Percentiles rank a stretch among this genome's conserved stretches.
These are phyloP conservation scores for Drosophila paramelanica DNA, from an alignment of 2,888 invertebrate genomes.

Conservation along the genomic window DNA sequence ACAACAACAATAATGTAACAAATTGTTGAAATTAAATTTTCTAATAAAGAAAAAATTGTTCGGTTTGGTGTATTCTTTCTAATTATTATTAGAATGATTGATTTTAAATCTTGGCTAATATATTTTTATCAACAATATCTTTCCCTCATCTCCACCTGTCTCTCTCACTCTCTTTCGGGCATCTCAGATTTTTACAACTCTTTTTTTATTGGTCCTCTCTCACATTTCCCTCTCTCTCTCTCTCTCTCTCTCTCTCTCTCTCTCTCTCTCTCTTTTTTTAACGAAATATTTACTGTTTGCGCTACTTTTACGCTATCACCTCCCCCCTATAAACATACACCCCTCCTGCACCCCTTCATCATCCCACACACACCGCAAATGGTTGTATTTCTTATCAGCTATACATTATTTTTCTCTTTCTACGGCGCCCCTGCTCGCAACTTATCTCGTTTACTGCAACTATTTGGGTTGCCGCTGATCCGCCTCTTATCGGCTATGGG, in stretches of 20 bases:
- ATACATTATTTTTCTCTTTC: neutral
- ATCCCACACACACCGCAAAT: neutral
- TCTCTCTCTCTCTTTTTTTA: neutral
- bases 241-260: neutral
- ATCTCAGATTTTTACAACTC: neutral
- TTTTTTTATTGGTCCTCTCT: too few species aligned
- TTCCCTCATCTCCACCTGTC: too few species aligned
- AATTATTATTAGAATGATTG: too few species aligned
- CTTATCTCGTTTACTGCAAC: slow-evolving; percentile 41
- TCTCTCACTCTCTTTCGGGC: neutral
- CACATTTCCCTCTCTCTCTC: neutral
- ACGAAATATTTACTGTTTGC: slow-evolving; percentile 2
- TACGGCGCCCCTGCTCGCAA: neutral
- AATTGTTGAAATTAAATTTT: too few species aligned
- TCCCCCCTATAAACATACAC: neutral
- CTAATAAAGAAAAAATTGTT: too few species aligned
- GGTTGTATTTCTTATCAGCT: slow-evolving; percentile 14
- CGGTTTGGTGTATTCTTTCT: too few species aligned
- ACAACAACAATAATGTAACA: too few species aligned
- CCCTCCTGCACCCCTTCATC: neutral
- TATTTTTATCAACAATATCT: too few species aligned
- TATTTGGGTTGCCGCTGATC: slow-evolving; percentile 43
- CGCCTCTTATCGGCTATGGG: slow-evolving; percentile 31
- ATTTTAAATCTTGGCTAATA: too few species aligned
- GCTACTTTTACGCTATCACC: slow-evolving; percentile 1